Conservation (phyloP, 2,113 vertebrate genomes). For the Ammodytes marinus region DNA sequence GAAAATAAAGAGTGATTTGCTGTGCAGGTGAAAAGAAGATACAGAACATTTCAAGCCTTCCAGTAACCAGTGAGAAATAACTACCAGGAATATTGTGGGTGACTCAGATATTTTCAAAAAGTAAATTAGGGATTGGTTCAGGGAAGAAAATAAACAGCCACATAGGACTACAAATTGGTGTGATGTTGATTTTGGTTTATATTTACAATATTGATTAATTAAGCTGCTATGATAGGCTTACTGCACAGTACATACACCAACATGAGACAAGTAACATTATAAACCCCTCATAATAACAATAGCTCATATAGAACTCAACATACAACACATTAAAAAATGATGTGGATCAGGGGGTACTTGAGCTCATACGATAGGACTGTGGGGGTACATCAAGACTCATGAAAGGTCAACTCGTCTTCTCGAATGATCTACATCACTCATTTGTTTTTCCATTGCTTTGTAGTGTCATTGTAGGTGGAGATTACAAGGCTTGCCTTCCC, state of each 20-base stretch:
- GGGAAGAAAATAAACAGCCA: neutral
- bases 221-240: neutral
- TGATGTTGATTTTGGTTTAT: neutral
- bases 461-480: conserved; percentile 1
- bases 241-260: neutral
- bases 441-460: neutral
- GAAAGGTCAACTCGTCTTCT: neutral
- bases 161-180: neutral
- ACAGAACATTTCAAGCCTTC: conserved; percentile 9
- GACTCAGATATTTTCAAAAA: neutral
- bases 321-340: neutral
- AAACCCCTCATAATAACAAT: neutral
- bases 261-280: neutral
- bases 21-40: conserved; percentile 5
- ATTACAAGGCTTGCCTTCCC: neutral
- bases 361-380: neutral
- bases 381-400: neutral
- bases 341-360: no score
- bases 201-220: neutral
- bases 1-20: neutral
- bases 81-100: neutral
- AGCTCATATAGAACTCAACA: no score
- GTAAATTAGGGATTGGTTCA: neutral
- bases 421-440: neutral
- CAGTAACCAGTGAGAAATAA: neutral